Conservation (phyloP, 2,113 vertebrate species). For the Perca fluviatilis region DNA sequence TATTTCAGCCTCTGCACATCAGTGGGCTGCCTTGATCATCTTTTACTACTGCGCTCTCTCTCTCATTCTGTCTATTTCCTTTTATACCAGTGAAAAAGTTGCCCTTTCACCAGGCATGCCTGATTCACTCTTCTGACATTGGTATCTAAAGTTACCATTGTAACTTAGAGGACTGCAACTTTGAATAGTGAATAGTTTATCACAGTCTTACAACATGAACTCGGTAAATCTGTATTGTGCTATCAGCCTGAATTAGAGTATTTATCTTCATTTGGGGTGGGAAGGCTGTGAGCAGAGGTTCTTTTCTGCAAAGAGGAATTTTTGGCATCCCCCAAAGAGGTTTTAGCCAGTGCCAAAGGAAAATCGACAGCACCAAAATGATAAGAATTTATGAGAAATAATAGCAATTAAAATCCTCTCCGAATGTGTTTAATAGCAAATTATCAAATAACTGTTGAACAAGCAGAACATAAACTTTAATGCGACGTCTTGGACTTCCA, state of each 20-base stretch:
- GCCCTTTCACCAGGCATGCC: neutral
- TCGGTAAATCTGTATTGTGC: neutral
- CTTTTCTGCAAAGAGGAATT: too few species aligned
- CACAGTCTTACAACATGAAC: neutral
- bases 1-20: conserved; percentile 30
- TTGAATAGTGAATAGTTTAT: neutral
- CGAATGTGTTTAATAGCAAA: too few species aligned
- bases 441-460: too few species aligned
- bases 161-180: neutral
- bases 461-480: too few species aligned
- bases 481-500: too few species aligned
- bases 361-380: too few species aligned
- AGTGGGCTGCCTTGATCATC: conserved; percentile 37
- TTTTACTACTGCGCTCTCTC: neutral
- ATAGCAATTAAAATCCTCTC: too few species aligned
- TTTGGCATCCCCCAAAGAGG: too few species aligned
- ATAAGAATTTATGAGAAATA: too few species aligned
- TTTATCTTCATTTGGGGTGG: neutral
- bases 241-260: neutral
- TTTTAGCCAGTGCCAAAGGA: too few species aligned
- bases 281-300: neutral
- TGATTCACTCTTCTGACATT: neutral
- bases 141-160: neutral
- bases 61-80: neutral
- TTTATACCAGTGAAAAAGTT: neutral